Evolutionary conservation across 2,797 vertebrate genomes (phyloP), one percentile per base, ranked within the genome.

Genomic region (Gobio occitaniae): DNA sequence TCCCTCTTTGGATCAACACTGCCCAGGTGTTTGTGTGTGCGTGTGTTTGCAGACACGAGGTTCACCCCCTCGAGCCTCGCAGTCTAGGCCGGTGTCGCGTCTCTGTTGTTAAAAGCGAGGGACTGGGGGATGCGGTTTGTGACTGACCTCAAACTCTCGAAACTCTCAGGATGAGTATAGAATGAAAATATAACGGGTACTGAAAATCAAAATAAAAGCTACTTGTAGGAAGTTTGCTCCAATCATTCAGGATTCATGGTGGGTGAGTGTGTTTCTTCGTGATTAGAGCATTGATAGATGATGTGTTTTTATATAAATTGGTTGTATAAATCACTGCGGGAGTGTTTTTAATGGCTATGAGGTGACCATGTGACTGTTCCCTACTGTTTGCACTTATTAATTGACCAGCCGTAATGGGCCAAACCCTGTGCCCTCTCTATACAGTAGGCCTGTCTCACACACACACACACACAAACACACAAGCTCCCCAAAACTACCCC

Each of bases 271-370:
- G 83, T 50, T 69, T 75, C 76, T 83, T 32, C 19, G 70, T 50
- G 77, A 86, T 87, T 54, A 77, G 56, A 83, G 88, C 87, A 82
- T 87, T 91, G 86, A 90, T 89, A 87, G 84, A 84, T 89, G 91
- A 90, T 93, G 95, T 94, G 91, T 93, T 94, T 84, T 93, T 94
- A 86, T 89, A 89, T 59, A 94, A 94, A 94, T 95, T 94, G 94
- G 92, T 92, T 93, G 93, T 93, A 92, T 93, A 95, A 95, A 95
- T 96, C 94, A 95, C 85, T 90, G 88, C 86, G 69, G 93, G 89
- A 89, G 90, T 87, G 93, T 92, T 84, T 92, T 83, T 92, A 89
- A 93, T 93, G 92, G 91, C 91, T 89, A 93, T 87, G 85, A 90
- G 90, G 91, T 86, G 89, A 87, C 87, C 90, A 89, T 89, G 86